Base-by-base conservation (phyloP, 53 echinoderm and acorn worm genomes). In the Apostichopus leukothele region DNA sequence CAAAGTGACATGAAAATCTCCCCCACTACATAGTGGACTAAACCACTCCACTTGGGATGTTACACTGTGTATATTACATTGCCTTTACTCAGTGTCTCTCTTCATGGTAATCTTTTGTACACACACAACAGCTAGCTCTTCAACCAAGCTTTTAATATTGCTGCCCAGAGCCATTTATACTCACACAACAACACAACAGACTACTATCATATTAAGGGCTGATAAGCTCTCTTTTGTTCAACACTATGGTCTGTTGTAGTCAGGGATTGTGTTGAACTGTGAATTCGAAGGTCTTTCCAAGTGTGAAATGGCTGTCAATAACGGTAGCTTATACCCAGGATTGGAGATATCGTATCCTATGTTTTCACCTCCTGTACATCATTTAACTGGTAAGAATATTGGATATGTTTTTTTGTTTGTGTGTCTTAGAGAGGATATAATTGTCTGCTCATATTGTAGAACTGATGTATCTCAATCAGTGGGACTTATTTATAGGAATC, bases 251-350 rank as follows among this genome's bases (percentile, higher is more conserved):
- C 55, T 81, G 39, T 39, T 39, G 59, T 81, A 81, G 81, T 22
- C 81, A 55, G 22, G 81, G 81, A 55, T 81, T 81, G 81, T 81
- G 81, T 81, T 81, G 81, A 81, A 81, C 55, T 81, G 81, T 81
- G 81, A 81, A 81, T 81, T 81, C 60, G 81, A 81, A 81, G 81
- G 81, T 81, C 81, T 81, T 81, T 81, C 19, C 50, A 55, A 81
- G 81, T 86, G 86, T 86, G 93, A 93, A 92, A 96, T 96, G 96
- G 96, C 96, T 83, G 93, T 96, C 91, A 96, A 96, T 93, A 96
- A 96, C 90, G 96, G 96, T 79, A 92, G 90, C 90, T 90, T 96
- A 85, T 96, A 96, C 83, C 96, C 93, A 89, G 93, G 91, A 52
- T 86, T 96, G 92, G 96, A 96, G 83, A 75, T 96, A 91, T 92